Percentiles rank a stretch among this genome's conserved stretches.
These are phyloP conservation scores for Ypsolopha scabrella DNA, from an alignment of 2,888 invertebrate genomes.

Conservation along the genomic window DNA sequence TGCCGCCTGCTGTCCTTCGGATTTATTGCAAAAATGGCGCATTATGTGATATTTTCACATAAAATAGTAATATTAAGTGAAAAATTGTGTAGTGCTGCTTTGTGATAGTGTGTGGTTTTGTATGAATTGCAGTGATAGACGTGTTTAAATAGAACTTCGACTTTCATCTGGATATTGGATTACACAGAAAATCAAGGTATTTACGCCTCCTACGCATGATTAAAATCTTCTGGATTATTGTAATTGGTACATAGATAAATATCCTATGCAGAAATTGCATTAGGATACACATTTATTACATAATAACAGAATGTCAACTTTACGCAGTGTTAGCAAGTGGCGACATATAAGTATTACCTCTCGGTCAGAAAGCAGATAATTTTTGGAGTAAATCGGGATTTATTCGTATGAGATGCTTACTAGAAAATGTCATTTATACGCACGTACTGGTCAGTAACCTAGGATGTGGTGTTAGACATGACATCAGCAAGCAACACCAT, in stretches of 20 bases:
- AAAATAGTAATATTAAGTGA: constrained; percentile 59
- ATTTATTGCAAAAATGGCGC: constrained; percentile 66
- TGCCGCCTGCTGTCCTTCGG: constrained; percentile 60
- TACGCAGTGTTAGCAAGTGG: neutral
- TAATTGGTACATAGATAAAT: neutral
- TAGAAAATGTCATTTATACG: neutral
- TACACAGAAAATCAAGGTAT: constrained; percentile 67
- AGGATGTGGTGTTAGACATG: constrained; percentile 20
- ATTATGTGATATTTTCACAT: constrained; percentile 65
- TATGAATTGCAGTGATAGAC: constrained; percentile 58
- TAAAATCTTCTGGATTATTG: constrained; percentile 12
- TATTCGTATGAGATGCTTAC: neutral
- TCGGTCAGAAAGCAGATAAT: neutral
- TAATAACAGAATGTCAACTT: constrained; percentile 3
- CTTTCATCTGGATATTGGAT: constrained; percentile 68
- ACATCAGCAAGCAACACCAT: constrained; percentile 56
- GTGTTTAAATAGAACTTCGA: constrained; percentile 60
- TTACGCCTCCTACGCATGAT: constrained; percentile 53
- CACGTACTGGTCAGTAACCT: neutral
- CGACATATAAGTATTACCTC: neutral
- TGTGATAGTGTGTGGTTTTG: constrained; percentile 62
- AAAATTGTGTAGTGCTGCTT: constrained; percentile 62
- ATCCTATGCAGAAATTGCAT: neutral
- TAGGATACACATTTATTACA: neutral
- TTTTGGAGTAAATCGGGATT: neutral